Evolutionary conservation across 2,113 vertebrate species (phyloP), one percentile per base, ranked within the genome.

Genomic region (Zonotrichia leucophrys): DNA sequence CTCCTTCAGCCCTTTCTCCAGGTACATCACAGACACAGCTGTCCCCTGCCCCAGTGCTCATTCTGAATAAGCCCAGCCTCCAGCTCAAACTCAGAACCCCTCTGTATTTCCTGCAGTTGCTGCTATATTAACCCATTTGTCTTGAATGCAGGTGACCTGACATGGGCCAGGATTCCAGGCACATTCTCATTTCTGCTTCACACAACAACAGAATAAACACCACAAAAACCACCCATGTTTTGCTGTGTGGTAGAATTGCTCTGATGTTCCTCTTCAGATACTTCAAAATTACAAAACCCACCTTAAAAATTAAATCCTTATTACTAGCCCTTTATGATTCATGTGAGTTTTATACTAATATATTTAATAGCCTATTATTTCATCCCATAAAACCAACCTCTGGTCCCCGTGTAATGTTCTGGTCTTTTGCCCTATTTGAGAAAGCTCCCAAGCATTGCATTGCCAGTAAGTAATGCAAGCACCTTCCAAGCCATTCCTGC

Each of bases 221-320:
- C 17, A 5, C 1, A 5, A 59, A 3, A 2, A 18, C 16, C 22
- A 13, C 3, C n/a, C 30, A 3, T 5, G 10, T 30, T n/a, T 33
- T 78, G 23, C 42, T 60, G 5, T 7, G 4, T 5, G 49, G 31
- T 44, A n/a, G 37, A 79, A 55, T 30, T 72, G 35, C 79, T 58
- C 39, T 31, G 22, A 23, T 53, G 14, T 11, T 64, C 39, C 30
- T 50, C 27, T 42, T 37, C 46, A 41, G 49, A 58, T 20, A 18
- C 15, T 42, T 76, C 19, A 19, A n/a, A 66, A 69, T 66, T n/a
- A 64, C 46, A 76, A 62, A 31, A 72, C 8, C 2, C 41, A 52
- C 15, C 23, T 81, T 46, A 66, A 16, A 70, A 83, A 46, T 53
- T 17, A 56, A 85, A 62, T 37, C 42, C 9, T 77, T 41, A 53